phyloP scores from a whole-genome alignment of 1,140 invertebrate genomes.

The Sinonovacula constricta region DNA sequence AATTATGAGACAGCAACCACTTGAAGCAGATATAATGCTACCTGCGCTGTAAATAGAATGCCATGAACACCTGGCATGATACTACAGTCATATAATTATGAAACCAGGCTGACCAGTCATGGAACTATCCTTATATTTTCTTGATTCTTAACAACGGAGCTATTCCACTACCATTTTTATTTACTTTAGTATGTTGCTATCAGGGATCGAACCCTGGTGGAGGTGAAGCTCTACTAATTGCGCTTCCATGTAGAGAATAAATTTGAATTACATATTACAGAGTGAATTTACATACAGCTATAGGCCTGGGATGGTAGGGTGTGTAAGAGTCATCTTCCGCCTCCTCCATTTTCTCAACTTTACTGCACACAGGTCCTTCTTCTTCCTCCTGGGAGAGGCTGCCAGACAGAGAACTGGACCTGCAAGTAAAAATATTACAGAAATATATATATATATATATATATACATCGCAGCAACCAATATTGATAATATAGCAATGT shows the following conservation, averaged over 20 bases:
- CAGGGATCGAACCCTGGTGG: too few species aligned
- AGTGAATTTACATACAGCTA: constrained; percentile 72
- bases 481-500: too few species aligned
- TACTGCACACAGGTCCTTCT: not conserved
- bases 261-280: too few species aligned
- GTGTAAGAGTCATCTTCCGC: constrained; percentile 65
- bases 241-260: too few species aligned
- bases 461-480: too few species aligned
- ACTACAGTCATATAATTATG: not conserved
- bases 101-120: not conserved
- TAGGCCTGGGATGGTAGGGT: constrained; percentile 72
- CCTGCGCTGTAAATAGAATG: not conserved
- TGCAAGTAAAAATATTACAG: too few species aligned
- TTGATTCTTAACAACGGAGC: not conserved
- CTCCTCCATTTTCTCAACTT: constrained; percentile 41
- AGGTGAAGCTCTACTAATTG: too few species aligned
- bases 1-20: not conserved
- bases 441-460: too few species aligned
- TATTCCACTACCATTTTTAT: not conserved
- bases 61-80: not conserved
- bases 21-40: not conserved
- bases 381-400: not conserved
- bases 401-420: constrained; percentile 42
- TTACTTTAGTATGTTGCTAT: not conserved
- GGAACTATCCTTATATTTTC: not conserved